These are phyloP conservation scores for Notarius quadriscutis DNA, from an alignment of 2,113 vertebrate genomes.

Conservation along the genomic window DNA sequence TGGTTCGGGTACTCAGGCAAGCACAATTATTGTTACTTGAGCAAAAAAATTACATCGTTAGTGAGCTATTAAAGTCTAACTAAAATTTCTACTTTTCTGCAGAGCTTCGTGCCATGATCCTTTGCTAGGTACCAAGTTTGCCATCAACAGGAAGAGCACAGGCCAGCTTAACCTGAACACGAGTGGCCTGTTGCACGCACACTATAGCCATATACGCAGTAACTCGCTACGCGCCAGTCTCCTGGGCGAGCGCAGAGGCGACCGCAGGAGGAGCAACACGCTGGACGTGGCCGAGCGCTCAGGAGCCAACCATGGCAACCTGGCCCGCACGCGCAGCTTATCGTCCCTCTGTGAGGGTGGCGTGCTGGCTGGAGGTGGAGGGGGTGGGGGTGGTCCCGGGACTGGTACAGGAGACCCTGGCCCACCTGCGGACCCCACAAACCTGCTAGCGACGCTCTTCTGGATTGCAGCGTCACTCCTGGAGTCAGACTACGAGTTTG, in stretches of 20 bases:
- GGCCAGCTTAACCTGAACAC: slow-evolving; percentile 92
- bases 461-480: slow-evolving; percentile 94
- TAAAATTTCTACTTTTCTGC: slow-evolving; percentile 5
- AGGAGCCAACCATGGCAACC: slow-evolving; percentile 83
- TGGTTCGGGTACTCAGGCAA: too few relatives aligned
- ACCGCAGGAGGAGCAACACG: slow-evolving; percentile 92
- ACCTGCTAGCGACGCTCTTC: slow-evolving; percentile 95
- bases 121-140: slow-evolving; percentile 88
- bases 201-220: slow-evolving; percentile 80
- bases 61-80: neutral
- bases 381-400: slow-evolving; percentile 60
- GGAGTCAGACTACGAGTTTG: slow-evolving; percentile 98
- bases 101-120: slow-evolving; percentile 85
- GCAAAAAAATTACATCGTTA: neutral
- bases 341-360: slow-evolving; percentile 89
- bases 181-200: slow-evolving; percentile 76
- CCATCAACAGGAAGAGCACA: slow-evolving; percentile 96
- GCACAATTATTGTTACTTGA: neutral
- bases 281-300: slow-evolving; percentile 90
- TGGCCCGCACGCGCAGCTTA: slow-evolving; percentile 94
- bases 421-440: slow-evolving; percentile 87
- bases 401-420: slow-evolving; percentile 62
- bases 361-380: slow-evolving; percentile 69
- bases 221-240: slow-evolving; percentile 90
- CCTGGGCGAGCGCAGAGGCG: slow-evolving; percentile 81